Conservation (phyloP, 2,113 vertebrate species). For the Tyto alba region DNA sequence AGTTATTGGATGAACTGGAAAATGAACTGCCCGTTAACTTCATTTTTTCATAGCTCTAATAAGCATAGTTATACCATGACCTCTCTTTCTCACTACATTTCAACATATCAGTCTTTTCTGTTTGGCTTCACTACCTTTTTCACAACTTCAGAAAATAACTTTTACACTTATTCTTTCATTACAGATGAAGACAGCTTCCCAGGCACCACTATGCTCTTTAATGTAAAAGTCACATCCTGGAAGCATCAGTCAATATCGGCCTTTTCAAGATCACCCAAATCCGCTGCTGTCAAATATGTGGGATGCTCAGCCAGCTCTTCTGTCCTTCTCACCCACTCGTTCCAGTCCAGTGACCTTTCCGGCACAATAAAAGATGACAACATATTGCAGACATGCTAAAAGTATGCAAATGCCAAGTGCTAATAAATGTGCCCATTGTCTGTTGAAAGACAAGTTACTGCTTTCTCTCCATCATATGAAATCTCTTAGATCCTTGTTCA, state of each 20-base stretch:
- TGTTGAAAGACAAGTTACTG: background rate
- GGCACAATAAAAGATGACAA: conserved; percentile 6
- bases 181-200: background rate
- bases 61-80: fast-evolving
- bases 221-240: background rate
- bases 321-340: background rate
- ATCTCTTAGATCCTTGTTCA: conserved; percentile 11
- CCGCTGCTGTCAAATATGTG: background rate
- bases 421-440: background rate
- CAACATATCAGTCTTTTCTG: background rate
- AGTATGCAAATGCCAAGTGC: conserved; percentile 1
- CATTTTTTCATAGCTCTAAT: background rate
- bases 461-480: background rate
- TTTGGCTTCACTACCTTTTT: background rate
- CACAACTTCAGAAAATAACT: background rate
- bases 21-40: background rate
- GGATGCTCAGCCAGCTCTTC: background rate
- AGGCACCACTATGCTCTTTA: background rate
- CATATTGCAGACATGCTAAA: background rate
- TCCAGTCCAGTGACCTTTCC: conserved; percentile 10
- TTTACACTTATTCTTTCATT: background rate
- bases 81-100: background rate
- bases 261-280: conserved; percentile 5
- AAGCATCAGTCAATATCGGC: background rate
- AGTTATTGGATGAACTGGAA: background rate